phyloP scores from a whole-genome alignment of 30 jellyfish, hydroid and myxozoan species.

The Hydra vulgaris region DNA sequence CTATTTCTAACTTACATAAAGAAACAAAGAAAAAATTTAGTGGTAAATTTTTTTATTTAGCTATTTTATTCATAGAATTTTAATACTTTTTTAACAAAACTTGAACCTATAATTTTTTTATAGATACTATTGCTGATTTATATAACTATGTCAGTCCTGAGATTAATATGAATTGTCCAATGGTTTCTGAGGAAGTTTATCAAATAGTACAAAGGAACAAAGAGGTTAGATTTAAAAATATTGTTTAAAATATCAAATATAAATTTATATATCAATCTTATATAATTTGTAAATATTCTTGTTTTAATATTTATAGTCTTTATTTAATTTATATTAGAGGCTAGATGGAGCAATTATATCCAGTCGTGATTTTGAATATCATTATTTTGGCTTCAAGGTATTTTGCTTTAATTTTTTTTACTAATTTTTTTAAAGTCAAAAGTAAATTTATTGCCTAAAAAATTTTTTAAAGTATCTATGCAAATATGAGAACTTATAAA shows the following conservation, averaged over 20 bases:
- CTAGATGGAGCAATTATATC: slow-evolving; percentile 89
- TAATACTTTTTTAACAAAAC: neutral
- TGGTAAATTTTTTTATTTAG: too few species aligned
- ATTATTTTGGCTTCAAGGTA: slow-evolving; percentile 97
- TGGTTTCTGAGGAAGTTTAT: slow-evolving; percentile 67
- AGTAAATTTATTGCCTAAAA: too few species aligned
- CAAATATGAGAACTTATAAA: too few species aligned
- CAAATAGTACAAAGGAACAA: slow-evolving; percentile 55
- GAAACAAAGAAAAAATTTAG: slow-evolving; percentile 90
- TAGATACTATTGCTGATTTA: slow-evolving; percentile 67
- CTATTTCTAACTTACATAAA: slow-evolving; percentile 87
- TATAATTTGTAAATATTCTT: neutral
- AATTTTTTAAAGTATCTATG: too few species aligned
- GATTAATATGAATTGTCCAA: slow-evolving; percentile 46
- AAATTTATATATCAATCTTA: neutral
- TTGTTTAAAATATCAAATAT: neutral
- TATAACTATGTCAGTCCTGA: slow-evolving; percentile 63
- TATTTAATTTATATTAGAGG: slow-evolving; percentile 26
- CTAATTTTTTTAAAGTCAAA: neutral
- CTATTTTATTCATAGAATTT: neutral
- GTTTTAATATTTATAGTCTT: neutral
- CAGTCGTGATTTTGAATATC: slow-evolving; percentile 83
- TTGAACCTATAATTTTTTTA: neutral
- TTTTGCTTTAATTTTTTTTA: neutral
- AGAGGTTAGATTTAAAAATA: slow-evolving; percentile 39